Conservation (phyloP, 2,797 vertebrate species). For the Onychomys torridus region DNA sequence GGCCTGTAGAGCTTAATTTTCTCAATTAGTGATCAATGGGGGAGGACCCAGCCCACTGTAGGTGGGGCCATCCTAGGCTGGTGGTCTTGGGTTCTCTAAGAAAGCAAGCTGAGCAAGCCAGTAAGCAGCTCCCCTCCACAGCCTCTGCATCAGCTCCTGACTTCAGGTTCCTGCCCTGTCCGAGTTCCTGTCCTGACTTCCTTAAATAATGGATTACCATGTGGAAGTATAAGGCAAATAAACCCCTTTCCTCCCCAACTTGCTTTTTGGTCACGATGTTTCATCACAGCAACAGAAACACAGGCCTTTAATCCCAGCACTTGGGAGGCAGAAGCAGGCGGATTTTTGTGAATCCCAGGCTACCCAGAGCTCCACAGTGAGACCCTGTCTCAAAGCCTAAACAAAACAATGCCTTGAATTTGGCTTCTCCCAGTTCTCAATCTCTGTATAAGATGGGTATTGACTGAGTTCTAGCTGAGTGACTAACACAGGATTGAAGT, state of each 20-base stretch:
- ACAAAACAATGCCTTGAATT: background rate
- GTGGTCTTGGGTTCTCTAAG: background rate
- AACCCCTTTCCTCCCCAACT: background rate
- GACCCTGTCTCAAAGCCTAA: background rate
- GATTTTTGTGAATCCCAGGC: background rate
- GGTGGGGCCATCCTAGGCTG: background rate
- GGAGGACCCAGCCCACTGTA: background rate
- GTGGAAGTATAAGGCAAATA: background rate
- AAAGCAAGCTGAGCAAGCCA: background rate
- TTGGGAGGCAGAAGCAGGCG: background rate
- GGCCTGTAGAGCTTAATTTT: background rate
- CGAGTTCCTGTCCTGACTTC: background rate
- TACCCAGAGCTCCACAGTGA: background rate
- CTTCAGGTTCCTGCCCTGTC: background rate
- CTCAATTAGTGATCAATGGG: background rate
- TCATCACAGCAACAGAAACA: background rate
- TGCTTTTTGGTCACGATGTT: background rate
- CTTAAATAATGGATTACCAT: background rate
- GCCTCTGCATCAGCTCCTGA: background rate
- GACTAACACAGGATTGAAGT: slow-evolving; percentile 15
- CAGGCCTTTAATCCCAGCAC: background rate
- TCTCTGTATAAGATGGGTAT: background rate
- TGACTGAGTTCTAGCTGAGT: slow-evolving; percentile 50
- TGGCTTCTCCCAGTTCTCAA: background rate
- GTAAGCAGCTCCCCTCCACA: background rate